These are phyloP conservation scores for Choristoneura rosaceana DNA, from an alignment of 2,888 invertebrate species.

Conservation along the genomic window DNA sequence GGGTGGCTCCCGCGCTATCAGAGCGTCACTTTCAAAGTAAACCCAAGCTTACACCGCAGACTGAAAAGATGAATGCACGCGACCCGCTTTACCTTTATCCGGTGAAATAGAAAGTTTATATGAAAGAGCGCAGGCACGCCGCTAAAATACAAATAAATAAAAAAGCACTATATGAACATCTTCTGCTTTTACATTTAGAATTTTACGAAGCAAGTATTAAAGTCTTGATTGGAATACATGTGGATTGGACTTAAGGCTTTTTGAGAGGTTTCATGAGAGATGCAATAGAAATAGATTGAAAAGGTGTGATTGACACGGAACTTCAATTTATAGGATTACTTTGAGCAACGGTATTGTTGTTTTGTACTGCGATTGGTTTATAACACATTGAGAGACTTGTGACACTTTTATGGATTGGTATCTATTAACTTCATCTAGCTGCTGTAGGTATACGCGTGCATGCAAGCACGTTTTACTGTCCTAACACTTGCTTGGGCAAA, in stretches of 20 bases:
- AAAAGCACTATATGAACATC: neutral
- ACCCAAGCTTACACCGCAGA: conserved; percentile 60
- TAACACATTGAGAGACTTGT: neutral
- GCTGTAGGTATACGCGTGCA: too few species aligned
- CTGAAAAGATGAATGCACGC: conserved; percentile 67
- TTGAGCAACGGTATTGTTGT: conserved; percentile 3
- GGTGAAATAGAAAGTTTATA: conserved; percentile 58
- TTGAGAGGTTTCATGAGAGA: conserved; percentile 2
- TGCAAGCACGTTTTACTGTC: too few species aligned
- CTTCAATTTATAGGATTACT: conserved; percentile 18
- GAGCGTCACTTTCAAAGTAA: conserved; percentile 66
- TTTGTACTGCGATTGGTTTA: neutral
- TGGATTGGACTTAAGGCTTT: neutral
- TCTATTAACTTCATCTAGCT: too few species aligned
- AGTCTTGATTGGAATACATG: neutral
- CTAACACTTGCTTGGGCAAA: too few species aligned
- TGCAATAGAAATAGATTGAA: conserved; percentile 30
- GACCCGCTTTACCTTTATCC: conserved; percentile 61
- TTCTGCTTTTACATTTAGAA: neutral
- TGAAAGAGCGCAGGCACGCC: conserved; percentile 36
- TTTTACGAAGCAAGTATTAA: neutral
- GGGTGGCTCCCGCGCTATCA: conserved; percentile 28
- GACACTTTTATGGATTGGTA: too few species aligned
- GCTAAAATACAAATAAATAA: neutral
- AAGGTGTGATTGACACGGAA: conserved; percentile 25